Base-by-base conservation (phyloP, 2,797 vertebrate species). In the Mormyrops boulengeri region DNA sequence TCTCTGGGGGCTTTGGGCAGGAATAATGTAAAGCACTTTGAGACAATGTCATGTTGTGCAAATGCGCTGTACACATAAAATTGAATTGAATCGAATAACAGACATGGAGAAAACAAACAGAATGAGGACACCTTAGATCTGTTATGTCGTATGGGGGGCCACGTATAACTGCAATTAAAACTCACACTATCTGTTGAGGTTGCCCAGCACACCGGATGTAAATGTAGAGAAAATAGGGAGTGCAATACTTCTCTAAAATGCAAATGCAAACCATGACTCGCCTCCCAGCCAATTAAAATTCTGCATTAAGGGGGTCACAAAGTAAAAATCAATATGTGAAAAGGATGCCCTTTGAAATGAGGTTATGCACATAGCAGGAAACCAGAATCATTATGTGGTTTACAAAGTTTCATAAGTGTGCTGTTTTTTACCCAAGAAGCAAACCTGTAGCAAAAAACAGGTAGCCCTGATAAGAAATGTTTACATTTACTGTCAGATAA, bases 341-440 rank as follows among this genome's bases (percentile, higher is more conserved):
- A 88, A 34, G 26, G 60, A 26, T 44, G 17, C 90, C 89, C 89
- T 66, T 88, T 80, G 91, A 90, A 90, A n/a, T 44, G 82, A 57
- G 88, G 89, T 80, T 89, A 5, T 0, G n/a, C 8, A 47, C 17
- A 49, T 6, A 50, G 85, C 47, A 62, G n/a, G 53, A 90, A 89
- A 69, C 22, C 12, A 89, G 73, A 57, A 22, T 52, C 69, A 84
- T 89, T 88, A 77, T 73, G 55, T 34, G 6, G 80, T 89, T 41
- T 7, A 69, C 7, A 22, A 1, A 11, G n/a, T 62, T 87, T 12
- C 53, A 60, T 47, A 88, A n/a, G 82, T 69, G 26, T 22, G 30
- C 52, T 44, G 53, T 26, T 88, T 62, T 26, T 88, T 62, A 2
- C 3, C 2, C 19, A n/a, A 19, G 34, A 80, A 47, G 26, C 53